Conservation (phyloP, 2,113 vertebrate species). For the Neoarius graeffei region DNA sequence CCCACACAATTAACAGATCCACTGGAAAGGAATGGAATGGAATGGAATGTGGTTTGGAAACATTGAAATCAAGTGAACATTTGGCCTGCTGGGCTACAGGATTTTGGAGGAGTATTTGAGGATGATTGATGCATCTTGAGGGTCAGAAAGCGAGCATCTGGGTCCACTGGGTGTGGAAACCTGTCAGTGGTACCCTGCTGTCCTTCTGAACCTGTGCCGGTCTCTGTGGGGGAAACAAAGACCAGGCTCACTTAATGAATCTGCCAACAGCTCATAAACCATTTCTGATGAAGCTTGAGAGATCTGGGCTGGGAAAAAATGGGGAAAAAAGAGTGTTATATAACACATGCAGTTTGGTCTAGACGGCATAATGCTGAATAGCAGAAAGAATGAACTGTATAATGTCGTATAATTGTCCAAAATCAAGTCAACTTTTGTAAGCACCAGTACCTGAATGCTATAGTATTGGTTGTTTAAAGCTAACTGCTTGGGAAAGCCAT, state of each 20-base stretch:
- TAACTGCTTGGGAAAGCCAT: not conserved
- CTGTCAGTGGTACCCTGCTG: constrained; percentile 2
- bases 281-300: constrained; percentile 31
- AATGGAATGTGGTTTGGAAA: constrained; percentile 20
- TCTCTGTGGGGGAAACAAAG: constrained; percentile 31
- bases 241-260: constrained; percentile 43
- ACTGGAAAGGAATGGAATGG: constrained; percentile 18
- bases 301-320: constrained; percentile 13
- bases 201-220: constrained; percentile 25
- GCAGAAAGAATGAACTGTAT: not conserved
- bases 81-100: constrained; percentile 22
- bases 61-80: not conserved
- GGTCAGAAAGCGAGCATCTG: constrained; percentile 28
- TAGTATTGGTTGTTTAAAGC: not conserved
- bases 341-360: constrained; percentile 10
- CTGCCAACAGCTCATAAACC: constrained; percentile 46
- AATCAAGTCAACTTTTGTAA: not conserved
- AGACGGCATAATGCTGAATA: not conserved
- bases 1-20: constrained; percentile 12
- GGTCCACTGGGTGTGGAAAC: constrained; percentile 16
- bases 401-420: not conserved
- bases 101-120: not conserved
- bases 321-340: constrained; percentile 2
- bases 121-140: constrained; percentile 27
- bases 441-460: not conserved